Evolutionary conservation across 2,888 invertebrate genomes (phyloP).

Genomic region (Drosophila nigricruria): DNA sequence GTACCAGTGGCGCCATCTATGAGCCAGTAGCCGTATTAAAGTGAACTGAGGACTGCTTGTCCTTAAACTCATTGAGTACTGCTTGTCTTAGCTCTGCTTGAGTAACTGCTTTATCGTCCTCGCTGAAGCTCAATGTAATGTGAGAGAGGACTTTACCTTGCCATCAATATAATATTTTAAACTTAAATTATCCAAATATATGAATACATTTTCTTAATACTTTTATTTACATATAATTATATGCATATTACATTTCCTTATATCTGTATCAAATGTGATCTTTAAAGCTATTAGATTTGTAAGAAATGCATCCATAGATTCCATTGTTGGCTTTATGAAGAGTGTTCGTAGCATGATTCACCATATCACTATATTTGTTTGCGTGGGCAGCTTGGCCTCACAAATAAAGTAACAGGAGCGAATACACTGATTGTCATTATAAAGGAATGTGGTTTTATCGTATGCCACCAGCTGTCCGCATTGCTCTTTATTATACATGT

Average conservation of each 20-base stretch:
- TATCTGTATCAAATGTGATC: too few relatives aligned
- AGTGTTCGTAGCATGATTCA: not conserved
- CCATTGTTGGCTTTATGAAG: too few relatives aligned
- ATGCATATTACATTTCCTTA: too few relatives aligned
- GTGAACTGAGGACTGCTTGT: not conserved
- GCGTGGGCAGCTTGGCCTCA: constrained; percentile 19
- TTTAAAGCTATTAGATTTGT: too few relatives aligned
- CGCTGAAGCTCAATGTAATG: not conserved
- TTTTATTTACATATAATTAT: not conserved
- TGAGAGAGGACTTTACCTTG: not conserved
- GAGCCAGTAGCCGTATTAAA: not conserved
- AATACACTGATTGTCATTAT: constrained; percentile 27
- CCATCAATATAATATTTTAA: not conserved
- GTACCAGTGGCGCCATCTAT: not conserved
- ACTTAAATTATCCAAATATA: not conserved
- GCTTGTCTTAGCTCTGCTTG: not conserved
- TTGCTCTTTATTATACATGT: constrained; percentile 1
- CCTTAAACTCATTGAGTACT: not conserved
- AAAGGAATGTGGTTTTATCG: not conserved
- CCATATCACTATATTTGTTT: constrained; percentile 20
- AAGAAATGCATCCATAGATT: too few relatives aligned
- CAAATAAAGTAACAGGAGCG: constrained; percentile 11
- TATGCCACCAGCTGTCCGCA: constrained; percentile 14
- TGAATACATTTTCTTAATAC: not conserved
- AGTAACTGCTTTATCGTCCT: not conserved